These are phyloP conservation scores for Agonopterix heracliana DNA, from an alignment of 2,888 invertebrate species.

Conservation along the genomic window DNA sequence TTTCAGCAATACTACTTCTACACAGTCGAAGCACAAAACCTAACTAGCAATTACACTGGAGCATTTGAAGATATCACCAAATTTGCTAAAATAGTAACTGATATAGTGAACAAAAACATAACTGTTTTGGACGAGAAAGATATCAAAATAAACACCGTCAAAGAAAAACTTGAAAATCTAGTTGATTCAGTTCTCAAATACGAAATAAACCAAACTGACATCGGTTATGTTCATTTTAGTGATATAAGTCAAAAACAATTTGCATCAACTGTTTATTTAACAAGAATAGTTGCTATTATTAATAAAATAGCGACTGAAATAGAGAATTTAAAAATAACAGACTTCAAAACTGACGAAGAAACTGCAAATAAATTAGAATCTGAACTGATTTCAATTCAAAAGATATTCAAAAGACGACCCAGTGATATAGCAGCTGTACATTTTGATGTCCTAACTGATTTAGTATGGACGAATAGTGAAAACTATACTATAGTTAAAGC, in stretches of 20 bases:
- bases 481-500: conserved; percentile 39
- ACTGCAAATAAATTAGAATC: conserved; percentile 27
- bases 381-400: conserved; percentile 38
- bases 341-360: conserved; percentile 24
- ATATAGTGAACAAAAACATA: conserved; percentile 35
- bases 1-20: conserved; percentile 66
- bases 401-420: conserved; percentile 48
- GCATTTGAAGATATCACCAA: conserved; percentile 40
- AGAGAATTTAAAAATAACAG: conserved; percentile 27
- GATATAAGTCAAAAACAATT: conserved; percentile 50
- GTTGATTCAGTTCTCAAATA: conserved; percentile 44
- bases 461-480: conserved; percentile 37
- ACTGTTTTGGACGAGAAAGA: conserved; percentile 27
- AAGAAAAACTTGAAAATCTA: conserved; percentile 37
- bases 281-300: conserved; percentile 44
- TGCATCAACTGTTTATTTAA: conserved; percentile 42
- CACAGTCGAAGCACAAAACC: conserved; percentile 35
- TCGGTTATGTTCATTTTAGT: conserved; percentile 39
- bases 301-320: conserved; percentile 42
- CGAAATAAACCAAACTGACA: conserved; percentile 37
- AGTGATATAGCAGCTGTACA: conserved; percentile 46
- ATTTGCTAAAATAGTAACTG: conserved; percentile 31
- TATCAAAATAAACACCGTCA: conserved; percentile 31
- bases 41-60: conserved; percentile 46
- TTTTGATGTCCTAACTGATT: conserved; percentile 55